phyloP scores from a whole-genome alignment of 1,140 invertebrate genomes.

The Bombus haemorrhoidalis region DNA sequence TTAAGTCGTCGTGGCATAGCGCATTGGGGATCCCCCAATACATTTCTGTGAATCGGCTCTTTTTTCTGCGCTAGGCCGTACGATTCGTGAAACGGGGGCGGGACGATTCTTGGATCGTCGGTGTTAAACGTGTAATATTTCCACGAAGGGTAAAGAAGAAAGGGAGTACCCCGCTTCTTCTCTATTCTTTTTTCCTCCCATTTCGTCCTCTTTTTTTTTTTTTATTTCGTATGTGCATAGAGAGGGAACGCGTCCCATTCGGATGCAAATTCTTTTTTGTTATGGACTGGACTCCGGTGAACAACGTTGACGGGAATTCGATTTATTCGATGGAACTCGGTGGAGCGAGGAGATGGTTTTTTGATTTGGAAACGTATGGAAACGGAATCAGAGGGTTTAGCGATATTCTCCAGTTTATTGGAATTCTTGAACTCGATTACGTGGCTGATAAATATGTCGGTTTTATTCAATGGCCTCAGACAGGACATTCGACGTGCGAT shows the following conservation, averaged over 20 bases:
- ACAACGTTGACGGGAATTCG: conserved; percentile 27
- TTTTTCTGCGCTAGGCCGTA: not conserved
- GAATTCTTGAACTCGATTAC: conserved; percentile 1
- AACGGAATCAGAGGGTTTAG: not conserved
- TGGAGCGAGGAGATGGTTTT: not conserved
- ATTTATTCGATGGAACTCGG: conserved; percentile 27
- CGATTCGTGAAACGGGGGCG: not conserved
- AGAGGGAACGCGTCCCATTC: conserved; percentile 24
- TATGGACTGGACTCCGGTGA: not conserved
- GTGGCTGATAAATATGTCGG: not conserved
- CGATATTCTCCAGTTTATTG: not conserved
- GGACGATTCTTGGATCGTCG: conserved; percentile 6
- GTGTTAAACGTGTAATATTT: conserved; percentile 37
- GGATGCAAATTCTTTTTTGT: conserved; percentile 40
- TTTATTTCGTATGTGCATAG: not conserved
- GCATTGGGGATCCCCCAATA: conserved; percentile 6
- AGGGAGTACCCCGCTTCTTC: not conserved
- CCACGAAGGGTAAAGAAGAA: not conserved
- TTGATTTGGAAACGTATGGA: not conserved
- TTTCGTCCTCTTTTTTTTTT: not conserved
- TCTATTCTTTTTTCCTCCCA: not conserved
- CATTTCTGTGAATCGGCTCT: conserved; percentile 28
- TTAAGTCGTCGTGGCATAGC: conserved; percentile 26
- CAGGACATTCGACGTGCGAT: not conserved
- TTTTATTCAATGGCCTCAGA: too few species aligned